A percentile compares a stretch with the other conserved stretches of the same genome.
These are phyloP conservation scores for Schizaphis graminum DNA, from an alignment of 2,888 invertebrate species.

Conservation along the genomic window DNA sequence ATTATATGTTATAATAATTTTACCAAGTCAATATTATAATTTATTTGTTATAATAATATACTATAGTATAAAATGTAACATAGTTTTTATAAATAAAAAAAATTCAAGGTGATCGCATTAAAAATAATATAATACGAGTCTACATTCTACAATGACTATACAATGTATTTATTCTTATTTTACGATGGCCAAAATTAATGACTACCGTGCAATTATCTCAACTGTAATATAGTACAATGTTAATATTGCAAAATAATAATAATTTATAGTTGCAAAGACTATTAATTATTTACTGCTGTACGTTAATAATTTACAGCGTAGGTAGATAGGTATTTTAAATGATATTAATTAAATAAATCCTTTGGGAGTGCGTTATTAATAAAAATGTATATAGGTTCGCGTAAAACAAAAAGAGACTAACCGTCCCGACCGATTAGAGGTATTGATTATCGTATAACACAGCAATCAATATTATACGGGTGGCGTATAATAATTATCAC, in stretches of 20 bases:
- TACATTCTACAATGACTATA: background rate
- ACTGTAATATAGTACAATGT: background rate
- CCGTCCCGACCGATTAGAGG: background rate
- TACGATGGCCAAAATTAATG: conserved; percentile 3
- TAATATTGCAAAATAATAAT: conserved; percentile 36
- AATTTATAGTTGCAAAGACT: conserved; percentile 4
- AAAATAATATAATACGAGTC: background rate
- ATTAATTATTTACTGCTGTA: background rate
- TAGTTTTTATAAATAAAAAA: background rate
- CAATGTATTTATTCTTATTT: background rate
- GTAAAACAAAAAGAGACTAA: background rate
- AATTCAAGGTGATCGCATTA: conserved; percentile 18
- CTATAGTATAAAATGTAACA: background rate
- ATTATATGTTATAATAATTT: conserved; percentile 37
- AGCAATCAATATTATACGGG: background rate
- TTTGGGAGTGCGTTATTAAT: background rate
- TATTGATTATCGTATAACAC: background rate
- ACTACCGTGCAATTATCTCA: conserved; percentile 47
- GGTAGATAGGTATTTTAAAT: conserved; percentile 12
- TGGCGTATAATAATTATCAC: background rate
- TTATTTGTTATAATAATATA: conserved; percentile 34
- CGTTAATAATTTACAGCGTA: background rate
- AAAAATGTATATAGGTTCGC: background rate
- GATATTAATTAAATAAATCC: background rate
- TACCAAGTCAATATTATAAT: background rate